These are phyloP conservation scores for Hyposoter didymator DNA, from an alignment of 2,888 invertebrate genomes.

Conservation along the genomic window DNA sequence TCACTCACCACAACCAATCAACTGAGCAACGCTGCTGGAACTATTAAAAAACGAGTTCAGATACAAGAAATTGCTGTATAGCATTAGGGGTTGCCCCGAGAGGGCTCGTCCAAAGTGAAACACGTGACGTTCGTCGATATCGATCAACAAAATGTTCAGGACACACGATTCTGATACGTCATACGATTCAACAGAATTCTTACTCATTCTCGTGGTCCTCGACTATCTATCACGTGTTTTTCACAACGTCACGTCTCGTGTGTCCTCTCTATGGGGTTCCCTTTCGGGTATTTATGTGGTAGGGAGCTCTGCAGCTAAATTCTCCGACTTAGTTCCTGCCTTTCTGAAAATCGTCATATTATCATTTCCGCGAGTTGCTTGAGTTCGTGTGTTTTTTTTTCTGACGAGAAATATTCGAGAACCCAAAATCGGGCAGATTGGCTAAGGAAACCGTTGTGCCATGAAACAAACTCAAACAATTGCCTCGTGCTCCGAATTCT, in stretches of 20 bases:
- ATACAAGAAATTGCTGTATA: slow-evolving; percentile 93
- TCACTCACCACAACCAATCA: slow-evolving; percentile 69
- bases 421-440: neutral
- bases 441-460: neutral
- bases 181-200: neutral
- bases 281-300: neutral
- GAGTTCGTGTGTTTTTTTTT: neutral
- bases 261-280: slow-evolving; percentile 4
- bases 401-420: neutral
- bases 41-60: slow-evolving; percentile 91
- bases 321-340: neutral
- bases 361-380: neutral
- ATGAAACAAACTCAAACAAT: neutral
- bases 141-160: slow-evolving; percentile 73
- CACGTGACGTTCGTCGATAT: slow-evolving; percentile 82
- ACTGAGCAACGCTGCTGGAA: slow-evolving; percentile 80
- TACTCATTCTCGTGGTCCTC: neutral
- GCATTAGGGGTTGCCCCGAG: slow-evolving; percentile 84
- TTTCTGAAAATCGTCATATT: neutral
- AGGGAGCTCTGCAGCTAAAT: slow-evolving; percentile 11
- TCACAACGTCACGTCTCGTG: slow-evolving; percentile 2
- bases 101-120: slow-evolving; percentile 81
- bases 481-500: neutral
- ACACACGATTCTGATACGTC: slow-evolving; percentile 78
- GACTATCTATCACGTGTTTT: slow-evolving; percentile 10